Percentiles rank a stretch among this genome's conserved stretches.
phyloP scores from a whole-genome alignment of 2,888 invertebrate species.

The Eugnorisma glareosa region DNA sequence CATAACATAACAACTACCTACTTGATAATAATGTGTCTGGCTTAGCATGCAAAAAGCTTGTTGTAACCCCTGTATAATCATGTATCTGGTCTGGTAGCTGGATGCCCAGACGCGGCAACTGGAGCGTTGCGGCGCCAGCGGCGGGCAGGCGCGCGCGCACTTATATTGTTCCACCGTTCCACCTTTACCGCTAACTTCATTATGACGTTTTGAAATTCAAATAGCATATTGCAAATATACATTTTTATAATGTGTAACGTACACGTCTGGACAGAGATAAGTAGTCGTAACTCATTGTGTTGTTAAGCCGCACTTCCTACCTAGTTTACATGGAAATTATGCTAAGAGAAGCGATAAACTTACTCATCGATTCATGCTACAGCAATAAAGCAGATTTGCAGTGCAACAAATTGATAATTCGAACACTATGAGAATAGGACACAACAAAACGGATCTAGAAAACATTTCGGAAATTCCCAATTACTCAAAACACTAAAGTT shows the following conservation, averaged over 20 bases:
- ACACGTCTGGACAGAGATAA: constrained; percentile 65
- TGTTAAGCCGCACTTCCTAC: constrained; percentile 67
- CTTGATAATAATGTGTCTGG: constrained; percentile 56
- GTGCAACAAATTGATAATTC: neutral
- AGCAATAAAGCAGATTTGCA: neutral
- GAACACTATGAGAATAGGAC: neutral
- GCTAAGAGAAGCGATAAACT: constrained; percentile 32
- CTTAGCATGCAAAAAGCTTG: constrained; percentile 62
- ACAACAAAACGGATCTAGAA: constrained; percentile 50
- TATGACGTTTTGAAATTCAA: constrained; percentile 82
- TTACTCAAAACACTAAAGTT: constrained; percentile 77
- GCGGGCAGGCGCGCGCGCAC: constrained; percentile 75
- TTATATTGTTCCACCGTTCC: constrained; percentile 76
- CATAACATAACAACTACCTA: constrained; percentile 55
- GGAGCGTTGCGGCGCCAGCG: constrained; percentile 87
- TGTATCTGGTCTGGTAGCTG: constrained; percentile 71
- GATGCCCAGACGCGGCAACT: constrained; percentile 77
- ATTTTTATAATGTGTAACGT: constrained; percentile 70
- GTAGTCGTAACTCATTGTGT: constrained; percentile 65
- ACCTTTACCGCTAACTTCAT: constrained; percentile 77
- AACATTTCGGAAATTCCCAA: constrained; percentile 73
- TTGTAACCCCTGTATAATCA: constrained; percentile 61
- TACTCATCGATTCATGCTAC: constrained; percentile 22
- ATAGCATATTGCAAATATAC: constrained; percentile 77
- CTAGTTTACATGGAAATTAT: constrained; percentile 57